Base-by-base conservation (phyloP, 2,797 vertebrate species). In the Protonibea diacanthus region DNA sequence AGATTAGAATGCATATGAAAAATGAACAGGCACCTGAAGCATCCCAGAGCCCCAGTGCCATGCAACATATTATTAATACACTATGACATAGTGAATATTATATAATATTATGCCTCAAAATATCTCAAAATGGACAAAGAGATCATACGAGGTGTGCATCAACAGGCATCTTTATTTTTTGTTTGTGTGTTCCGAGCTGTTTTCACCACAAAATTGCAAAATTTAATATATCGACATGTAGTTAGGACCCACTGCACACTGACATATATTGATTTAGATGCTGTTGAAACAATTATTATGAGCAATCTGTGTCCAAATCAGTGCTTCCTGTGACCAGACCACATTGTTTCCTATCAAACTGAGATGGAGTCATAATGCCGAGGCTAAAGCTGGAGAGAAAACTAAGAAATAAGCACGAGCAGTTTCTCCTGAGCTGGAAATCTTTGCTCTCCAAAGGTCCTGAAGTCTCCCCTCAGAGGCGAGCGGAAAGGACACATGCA, bases 1-100 rank as follows among this genome's bases (percentile, higher is more conserved):
- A 74, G 63, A 82, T 86, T 63, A 73, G 78, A 64, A 20, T 0
- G 5, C 12, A 57, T 25, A 8, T 49, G 21, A 15, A 63, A 3
- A 48, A 62, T 17, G 38, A 69, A 21, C 25, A 29, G 23, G 4
- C 44, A 61, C 53, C 55, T 77, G 52, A 53, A 59, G 59, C 64
- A 52, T 29, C 18, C 20, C 42, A 17, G 38, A 60, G 49, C 14
- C 6, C 12, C 12, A 44, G 42, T 13, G 29, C 29, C 29, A 8
- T 33, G 29, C 29, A 33, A 33, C 29, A 7, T 8, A 33, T 8
- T 33, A 33, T 38, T 38, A 38, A 38, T 38, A 38, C 8, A 38
- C 8, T 9, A 38, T 9, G 33, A 38, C 33, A 38, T 9, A 38
- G 2, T 38, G 8, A 38, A 38, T 38, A 33, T 2, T 33, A 38